Base-by-base conservation (phyloP, 2,797 vertebrate genomes). In the Pterois miles region DNA sequence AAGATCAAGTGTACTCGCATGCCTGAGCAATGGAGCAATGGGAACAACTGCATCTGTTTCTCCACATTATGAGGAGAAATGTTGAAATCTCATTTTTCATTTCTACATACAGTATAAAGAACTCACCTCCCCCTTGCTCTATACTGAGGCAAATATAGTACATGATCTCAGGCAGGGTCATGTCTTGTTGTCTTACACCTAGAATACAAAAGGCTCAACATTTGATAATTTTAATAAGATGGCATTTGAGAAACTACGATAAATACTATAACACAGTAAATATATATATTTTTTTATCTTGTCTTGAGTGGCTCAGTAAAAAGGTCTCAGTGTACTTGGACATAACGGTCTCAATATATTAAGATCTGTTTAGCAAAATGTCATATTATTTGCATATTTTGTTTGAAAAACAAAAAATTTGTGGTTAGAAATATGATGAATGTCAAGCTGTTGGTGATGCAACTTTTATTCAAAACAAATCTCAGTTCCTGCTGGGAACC, bases 21-120 rank as follows among this genome's bases (percentile, higher is more conserved):
- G 22, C 29, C 20, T 48, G 43, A 46, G 48, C 23, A 38, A 11
- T 64, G 36, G 20, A 66, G 52, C 46, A 60, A 74, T 58, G n/a
- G 10, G 27, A 29, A 22, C 25, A 50, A 48, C 38, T 68, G 66
- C 76, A 80, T 68, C 29, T 38, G 34, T 72, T 58, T 74, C 22
- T 4, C 8, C 54, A 31, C 43, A 59, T 29, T 36, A 57, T 5
- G 2, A 81, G 69, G 34, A 63, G 14, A 58, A 46, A 71, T 57
- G 68, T 50, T 59, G n/a, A 75, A 13, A 50, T 67, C n/a, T 52
- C 10, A 50, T 53, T 74, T 75, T 74, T 29, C 9, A 43, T 33
- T 34, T 53, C 23, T 36, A 23, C 16, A 38, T 0, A 23, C 10
- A 52, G 22, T 33, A 36, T 33, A 58, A 23, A 34, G 25, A 31